phyloP scores from a whole-genome alignment of 2,797 vertebrate genomes.

The Setipinna tenuifilis region DNA sequence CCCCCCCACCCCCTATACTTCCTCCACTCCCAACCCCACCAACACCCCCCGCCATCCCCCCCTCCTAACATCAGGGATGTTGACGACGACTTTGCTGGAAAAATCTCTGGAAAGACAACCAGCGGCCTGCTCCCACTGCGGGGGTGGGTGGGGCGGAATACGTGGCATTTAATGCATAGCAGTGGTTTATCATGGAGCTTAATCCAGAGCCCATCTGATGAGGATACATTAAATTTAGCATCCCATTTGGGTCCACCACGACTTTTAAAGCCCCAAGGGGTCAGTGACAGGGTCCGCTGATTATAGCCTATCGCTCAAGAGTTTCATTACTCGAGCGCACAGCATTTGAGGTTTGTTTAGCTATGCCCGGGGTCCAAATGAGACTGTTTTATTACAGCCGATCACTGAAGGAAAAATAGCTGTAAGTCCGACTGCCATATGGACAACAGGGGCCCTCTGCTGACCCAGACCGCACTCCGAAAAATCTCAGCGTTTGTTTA shows the following conservation, averaged over 20 bases:
- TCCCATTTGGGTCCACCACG: not conserved
- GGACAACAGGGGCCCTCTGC: not conserved
- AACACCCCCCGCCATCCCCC: not conserved
- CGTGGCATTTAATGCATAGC: constrained; percentile 22
- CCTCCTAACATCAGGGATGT: not conserved
- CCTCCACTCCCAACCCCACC: not conserved
- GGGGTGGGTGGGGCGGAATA: not conserved
- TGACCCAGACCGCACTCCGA: not conserved
- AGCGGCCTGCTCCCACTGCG: not conserved
- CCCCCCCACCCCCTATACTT: not conserved
- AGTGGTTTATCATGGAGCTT: constrained; percentile 22
- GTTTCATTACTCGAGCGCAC: constrained; percentile 1
- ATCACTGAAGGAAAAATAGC: constrained; percentile 54
- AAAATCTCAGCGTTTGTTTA: constrained; percentile 16
- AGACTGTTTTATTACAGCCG: constrained; percentile 55
- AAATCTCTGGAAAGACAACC: not conserved
- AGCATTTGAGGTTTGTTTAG: constrained; percentile 48
- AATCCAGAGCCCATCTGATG: constrained; percentile 21
- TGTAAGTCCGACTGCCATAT: constrained; percentile 33
- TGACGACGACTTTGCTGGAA: not conserved
- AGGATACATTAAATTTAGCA: constrained; percentile 11
- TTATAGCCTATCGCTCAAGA: constrained; percentile 17
- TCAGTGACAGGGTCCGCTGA: constrained; percentile 1
- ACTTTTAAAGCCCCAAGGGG: not conserved
- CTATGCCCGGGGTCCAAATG: constrained; percentile 47